Evolutionary conservation across 2,888 invertebrate species (phyloP), one percentile per base, ranked within the genome.

Genomic region (Gymnoscelis rufifasciata): DNA sequence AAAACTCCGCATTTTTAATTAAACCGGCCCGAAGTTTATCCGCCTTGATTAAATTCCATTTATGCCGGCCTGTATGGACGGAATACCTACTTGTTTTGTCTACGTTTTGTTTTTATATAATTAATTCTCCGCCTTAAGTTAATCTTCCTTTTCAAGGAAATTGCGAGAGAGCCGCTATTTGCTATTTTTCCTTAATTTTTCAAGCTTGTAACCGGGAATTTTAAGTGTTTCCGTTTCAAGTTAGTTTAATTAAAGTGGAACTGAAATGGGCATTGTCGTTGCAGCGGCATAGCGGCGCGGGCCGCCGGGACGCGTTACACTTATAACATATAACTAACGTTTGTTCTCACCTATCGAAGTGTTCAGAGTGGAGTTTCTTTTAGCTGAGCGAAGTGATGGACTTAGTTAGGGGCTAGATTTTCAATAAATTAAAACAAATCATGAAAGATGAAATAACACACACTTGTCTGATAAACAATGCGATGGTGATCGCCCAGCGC

Each of bases 21-120:
- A 66, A 65, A 60, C 40, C 30, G 38, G 49, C 43, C 51, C 36
- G 31, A 55, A 52, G 47, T 56, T 55, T 56, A 55, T 57, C 54
- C 51, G 56, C 51, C 57, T 59, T 65, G 59, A 68, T 66, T 65
- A 59, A 64, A 64, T 66, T 64, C 58, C 56, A 52, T 58, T 57
- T 57, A 54, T 54, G 50, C 51, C 47, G 47, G 50, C 53, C 54
- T 56, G 58, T 58, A 54, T 58, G 58, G 58, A 37, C 44, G 43
- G 42, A 53, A 52, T 55, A 52, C 29, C 29, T 29, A 29, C 55
- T 50, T 56, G 54, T 54, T 58, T 50, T 42, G 52, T 49, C 47
- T 42, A 51, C 43, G 45, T 52, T 54, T 57, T 56, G 55, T 57
- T 54, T 54, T 57, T 56, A 46, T 55, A 56, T 54, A 56, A 58